These are phyloP conservation scores for Erebia epiphron DNA, from an alignment of 2,888 invertebrate species.

Conservation along the genomic window DNA sequence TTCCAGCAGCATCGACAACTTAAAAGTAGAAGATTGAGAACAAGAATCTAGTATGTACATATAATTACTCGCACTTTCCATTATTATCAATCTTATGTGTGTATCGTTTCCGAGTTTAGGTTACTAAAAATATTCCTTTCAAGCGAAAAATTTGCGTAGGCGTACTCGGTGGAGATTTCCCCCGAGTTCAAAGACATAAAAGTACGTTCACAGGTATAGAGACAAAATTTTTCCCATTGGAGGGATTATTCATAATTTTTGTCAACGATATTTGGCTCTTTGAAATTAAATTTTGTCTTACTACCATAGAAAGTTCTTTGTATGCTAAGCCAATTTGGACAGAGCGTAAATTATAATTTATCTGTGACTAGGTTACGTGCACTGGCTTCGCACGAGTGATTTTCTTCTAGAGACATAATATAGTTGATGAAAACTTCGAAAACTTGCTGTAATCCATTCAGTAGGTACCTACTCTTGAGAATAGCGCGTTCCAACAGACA, in stretches of 20 bases:
- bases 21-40: too few relatives aligned
- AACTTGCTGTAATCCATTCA: background rate
- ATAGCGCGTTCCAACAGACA: background rate
- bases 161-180: slow-evolving; percentile 23
- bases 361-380: too few relatives aligned
- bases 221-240: slow-evolving; percentile 14
- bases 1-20: too few relatives aligned
- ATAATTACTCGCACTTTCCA: background rate
- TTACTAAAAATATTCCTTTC: slow-evolving; percentile 14
- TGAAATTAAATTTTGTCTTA: background rate
- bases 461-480: background rate
- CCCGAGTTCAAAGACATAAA: slow-evolving; percentile 26
- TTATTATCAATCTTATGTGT: background rate
- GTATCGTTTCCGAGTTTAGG: background rate
- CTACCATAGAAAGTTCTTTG: background rate
- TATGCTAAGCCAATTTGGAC: too few relatives aligned
- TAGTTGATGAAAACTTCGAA: background rate
- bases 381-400: too few relatives aligned
- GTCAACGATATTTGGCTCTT: slow-evolving; percentile 11
- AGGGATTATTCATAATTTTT: slow-evolving; percentile 12
- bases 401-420: too few relatives aligned
- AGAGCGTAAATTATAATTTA: too few relatives aligned
- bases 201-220: slow-evolving; percentile 23
- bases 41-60: too few relatives aligned
- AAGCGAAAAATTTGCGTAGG: slow-evolving; percentile 20